Evolutionary conservation across 1,140 invertebrate genomes (phyloP).

Genomic region (Meteorus sp.): DNA sequence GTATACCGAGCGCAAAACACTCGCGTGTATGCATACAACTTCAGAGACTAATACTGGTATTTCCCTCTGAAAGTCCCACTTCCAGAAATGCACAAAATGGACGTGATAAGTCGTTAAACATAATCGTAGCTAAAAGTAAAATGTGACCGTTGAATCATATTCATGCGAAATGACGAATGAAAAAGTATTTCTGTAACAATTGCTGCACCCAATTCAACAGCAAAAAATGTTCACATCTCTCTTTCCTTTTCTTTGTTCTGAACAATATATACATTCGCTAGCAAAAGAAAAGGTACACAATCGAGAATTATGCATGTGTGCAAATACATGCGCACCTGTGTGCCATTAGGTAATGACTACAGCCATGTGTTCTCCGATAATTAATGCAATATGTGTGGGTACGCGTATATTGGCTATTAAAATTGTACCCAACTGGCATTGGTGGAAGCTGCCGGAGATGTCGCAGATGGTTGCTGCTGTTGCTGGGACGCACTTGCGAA

Average conservation of each 20-base stretch:
- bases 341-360: neutral
- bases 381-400: neutral
- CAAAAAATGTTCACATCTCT: slow-evolving; percentile 6
- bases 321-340: slow-evolving; percentile 7
- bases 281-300: slow-evolving; percentile 13
- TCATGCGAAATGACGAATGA: neutral
- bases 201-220: slow-evolving; percentile 16
- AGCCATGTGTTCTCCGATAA: neutral
- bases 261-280: slow-evolving; percentile 19
- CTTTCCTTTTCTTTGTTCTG: too few relatives aligned
- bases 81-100: slow-evolving; percentile 10
- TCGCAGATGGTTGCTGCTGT: slow-evolving; percentile 50
- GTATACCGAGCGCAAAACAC: neutral
- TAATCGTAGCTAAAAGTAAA: neutral
- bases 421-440: slow-evolving; percentile 76
- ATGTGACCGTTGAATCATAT: neutral
- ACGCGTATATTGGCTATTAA: slow-evolving; percentile 54
- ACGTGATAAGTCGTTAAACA: slow-evolving; percentile 3
- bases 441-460: slow-evolving; percentile 44
- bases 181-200: neutral
- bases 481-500: slow-evolving; percentile 65
- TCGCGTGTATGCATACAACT: too few relatives aligned
- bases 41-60: slow-evolving; percentile 9
- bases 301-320: slow-evolving; percentile 14
- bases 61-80: too few relatives aligned